Base-by-base conservation (phyloP, 2,888 invertebrate species). In the Tribolium freemani region DNA sequence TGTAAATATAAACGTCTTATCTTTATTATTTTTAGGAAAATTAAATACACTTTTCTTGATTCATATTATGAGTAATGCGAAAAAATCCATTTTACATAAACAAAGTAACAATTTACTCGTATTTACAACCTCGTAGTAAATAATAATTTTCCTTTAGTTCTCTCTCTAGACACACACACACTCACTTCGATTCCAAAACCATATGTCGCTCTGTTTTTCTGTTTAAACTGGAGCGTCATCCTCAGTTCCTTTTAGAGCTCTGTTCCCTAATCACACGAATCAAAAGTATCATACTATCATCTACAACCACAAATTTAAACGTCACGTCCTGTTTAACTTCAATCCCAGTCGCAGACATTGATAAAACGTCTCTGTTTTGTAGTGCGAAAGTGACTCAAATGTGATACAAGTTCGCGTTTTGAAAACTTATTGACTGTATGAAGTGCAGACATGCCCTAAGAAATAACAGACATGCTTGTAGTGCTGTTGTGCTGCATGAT, bases 401-500 rank as follows among this genome's bases (percentile, higher is more conserved):
- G 10, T 51, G 38, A 11, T 50, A n/a, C n/a, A 38, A 38, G 3
- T 6, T 38, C 38, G 38, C 8, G 5, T 38, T 38, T 8, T 38
- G 38, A 38, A 38, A n/a, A 38, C 8, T 38, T 51, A 64, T 9
- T 57, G 53, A 38, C 44, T 50, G 44, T 57, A 46, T 60, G 51
- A 54, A 69, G 78, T 79, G 74, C 75, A 67, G 68, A 73, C 75
- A 80, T 82, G 78, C 77, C 79, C 74, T 78, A 80, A 77, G 69
- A 69, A 75, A 30, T 11, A 6, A 60, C 26, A 84, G 85, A 85
- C 83, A 90, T 89, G 89, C 88, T 90, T 86, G 87, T 89, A 85
- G 86, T 90, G 83, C 84, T 90, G 77, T 83, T 90, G 87, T 90
- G 90, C 84, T 88, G 89, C 85, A 89, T 90, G 86, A 89, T 90